Conservation (phyloP, 2,888 invertebrate species). For the Cremastinae sp. region DNA sequence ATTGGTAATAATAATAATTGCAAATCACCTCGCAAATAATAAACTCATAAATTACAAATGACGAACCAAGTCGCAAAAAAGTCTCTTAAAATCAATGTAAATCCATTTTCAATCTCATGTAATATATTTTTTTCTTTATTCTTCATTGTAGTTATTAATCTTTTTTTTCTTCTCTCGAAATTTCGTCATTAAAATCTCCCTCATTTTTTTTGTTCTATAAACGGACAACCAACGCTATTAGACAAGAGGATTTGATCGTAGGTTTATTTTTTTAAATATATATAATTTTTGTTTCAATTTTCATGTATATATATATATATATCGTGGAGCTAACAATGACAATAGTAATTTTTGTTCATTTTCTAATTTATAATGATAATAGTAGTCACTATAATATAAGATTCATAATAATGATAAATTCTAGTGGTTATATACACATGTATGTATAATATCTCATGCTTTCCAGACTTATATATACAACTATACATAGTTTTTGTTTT, state of each 20-base stretch:
- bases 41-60: too few species aligned
- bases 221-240: constrained; percentile 75
- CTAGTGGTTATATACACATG: constrained; percentile 69
- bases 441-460: constrained; percentile 54
- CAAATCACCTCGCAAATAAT: too few species aligned
- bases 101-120: constrained; percentile 54
- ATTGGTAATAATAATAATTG: not conserved
- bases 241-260: constrained; percentile 72
- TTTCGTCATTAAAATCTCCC: constrained; percentile 56
- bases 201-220: constrained; percentile 65
- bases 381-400: constrained; percentile 67
- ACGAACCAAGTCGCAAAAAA: constrained; percentile 13
- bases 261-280: constrained; percentile 28
- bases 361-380: constrained; percentile 66
- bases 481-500: constrained; percentile 51
- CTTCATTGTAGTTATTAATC: constrained; percentile 24
- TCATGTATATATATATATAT: constrained; percentile 15
- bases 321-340: constrained; percentile 69
- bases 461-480: constrained; percentile 58
- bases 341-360: constrained; percentile 63
- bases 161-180: constrained; percentile 24
- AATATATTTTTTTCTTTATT: constrained; percentile 57
- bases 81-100: constrained; percentile 23
- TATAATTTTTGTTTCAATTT: constrained; percentile 5
- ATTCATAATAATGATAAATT: constrained; percentile 65